phyloP scores from a whole-genome alignment of 2,888 invertebrate genomes.

The Conomelus anceps region DNA sequence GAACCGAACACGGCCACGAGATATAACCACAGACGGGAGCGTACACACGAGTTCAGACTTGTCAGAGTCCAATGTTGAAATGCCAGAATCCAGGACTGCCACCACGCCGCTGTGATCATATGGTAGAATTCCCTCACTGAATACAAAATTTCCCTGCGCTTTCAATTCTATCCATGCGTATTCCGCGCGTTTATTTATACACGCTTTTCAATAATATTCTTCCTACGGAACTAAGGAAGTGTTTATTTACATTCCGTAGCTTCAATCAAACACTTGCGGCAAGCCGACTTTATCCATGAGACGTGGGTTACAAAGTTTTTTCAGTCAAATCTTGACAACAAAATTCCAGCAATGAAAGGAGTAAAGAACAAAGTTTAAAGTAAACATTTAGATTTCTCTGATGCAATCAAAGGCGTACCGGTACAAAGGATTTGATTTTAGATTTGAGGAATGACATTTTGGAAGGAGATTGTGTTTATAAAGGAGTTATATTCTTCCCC shows the following conservation, averaged over 20 bases:
- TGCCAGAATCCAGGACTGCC: background rate
- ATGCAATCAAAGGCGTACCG: too few relatives aligned
- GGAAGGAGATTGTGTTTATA: too few relatives aligned
- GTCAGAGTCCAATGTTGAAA: background rate
- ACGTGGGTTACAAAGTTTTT: background rate
- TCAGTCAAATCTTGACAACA: background rate
- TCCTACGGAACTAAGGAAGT: background rate
- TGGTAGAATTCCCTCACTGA: background rate
- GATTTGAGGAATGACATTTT: too few relatives aligned
- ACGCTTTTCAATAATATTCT: background rate
- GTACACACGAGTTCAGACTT: background rate
- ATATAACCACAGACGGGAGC: background rate
- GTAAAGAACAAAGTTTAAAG: too few relatives aligned
- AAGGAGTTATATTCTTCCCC: too few relatives aligned
- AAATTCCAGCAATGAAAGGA: too few relatives aligned
- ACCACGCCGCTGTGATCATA: background rate
- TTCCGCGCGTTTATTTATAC: background rate
- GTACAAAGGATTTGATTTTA: too few relatives aligned
- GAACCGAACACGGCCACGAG: background rate
- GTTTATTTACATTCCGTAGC: background rate
- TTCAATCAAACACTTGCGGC: background rate
- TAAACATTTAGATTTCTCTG: too few relatives aligned
- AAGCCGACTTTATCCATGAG: background rate
- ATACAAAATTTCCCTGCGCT: background rate
- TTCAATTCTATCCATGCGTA: background rate